Evolutionary conservation across 2,797 vertebrate genomes (phyloP), one percentile per base, ranked within the genome.

Genomic region (Siniperca obscura): DNA sequence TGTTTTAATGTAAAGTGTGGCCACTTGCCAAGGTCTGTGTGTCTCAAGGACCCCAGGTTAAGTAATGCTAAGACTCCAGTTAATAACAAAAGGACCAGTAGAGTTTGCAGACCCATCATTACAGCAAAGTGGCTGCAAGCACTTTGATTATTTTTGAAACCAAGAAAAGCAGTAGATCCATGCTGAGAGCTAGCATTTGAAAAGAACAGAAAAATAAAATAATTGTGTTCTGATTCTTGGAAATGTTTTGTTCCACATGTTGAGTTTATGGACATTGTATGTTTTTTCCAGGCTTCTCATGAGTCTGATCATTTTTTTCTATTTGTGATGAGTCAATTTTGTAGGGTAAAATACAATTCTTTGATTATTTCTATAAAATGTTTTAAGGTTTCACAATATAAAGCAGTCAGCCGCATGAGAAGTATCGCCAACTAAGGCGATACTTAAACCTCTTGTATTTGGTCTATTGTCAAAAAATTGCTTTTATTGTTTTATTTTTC

Each of bases 1-100:
- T 91, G 89, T 90, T 94, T 93, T 94, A 94, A 94, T 94, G 93
- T 90, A 90, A 92, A 87, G 73, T 77, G 84, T 91, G 92, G 89
- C 90, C 86, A 76, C 50, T 83, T 84, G 91, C 92, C 90, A 92
- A 87, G 85, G 67, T 80, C 79, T 82, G 71, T 76, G 81, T 89
- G 84, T 90, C 88, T 90, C 80, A 84, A 88, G 89, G 84, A 93
- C 85, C 85, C 78, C 70, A 67, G 87, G 83, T 94, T 92, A 93
- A 93, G 89, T 86, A 93, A 92, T 77, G 83, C 87, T 87, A 82
- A 88, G 85, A 78, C 83, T 84, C 50, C 44, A 72, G 90, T 86
- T 93, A 91, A 94, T 93, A 92, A 90, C 87, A 83, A 34, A 71
- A 78, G 57, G 70, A 86, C 65, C 69, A 80, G 59, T 57, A 34